Conservation (phyloP, 2,113 vertebrate species). For the Saguinus midas region DNA sequence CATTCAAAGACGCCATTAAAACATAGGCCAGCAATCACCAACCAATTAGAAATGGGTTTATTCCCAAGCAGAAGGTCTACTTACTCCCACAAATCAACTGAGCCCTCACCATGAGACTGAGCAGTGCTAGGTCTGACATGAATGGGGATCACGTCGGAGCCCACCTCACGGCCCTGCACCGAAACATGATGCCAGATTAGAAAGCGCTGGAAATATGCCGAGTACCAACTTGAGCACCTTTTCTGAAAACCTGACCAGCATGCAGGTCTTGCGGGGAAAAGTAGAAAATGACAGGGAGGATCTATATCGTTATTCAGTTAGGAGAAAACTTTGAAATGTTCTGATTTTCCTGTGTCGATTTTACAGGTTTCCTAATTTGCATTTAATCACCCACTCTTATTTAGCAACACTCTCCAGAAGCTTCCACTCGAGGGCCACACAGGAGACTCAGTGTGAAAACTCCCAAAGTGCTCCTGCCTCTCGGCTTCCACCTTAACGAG, state of each 20-base stretch:
- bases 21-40: not conserved
- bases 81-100: not conserved
- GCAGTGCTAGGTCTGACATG: not conserved
- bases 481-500: not conserved
- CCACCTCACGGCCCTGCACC: not conserved
- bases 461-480: not conserved
- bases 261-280: not conserved
- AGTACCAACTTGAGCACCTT: not conserved
- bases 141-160: not conserved
- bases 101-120: not conserved
- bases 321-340: not conserved
- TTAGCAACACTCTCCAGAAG: not conserved
- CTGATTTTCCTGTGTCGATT: not conserved
- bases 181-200: not conserved
- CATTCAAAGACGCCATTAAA: not conserved
- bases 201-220: not conserved
- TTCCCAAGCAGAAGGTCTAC: not conserved
- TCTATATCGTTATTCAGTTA: not conserved
- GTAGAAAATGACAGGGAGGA: not conserved
- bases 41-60: not conserved
- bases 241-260: not conserved
- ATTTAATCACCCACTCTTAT: not conserved
- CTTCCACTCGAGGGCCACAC: not conserved
- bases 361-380: slow-evolving; percentile 1
- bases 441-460: slow-evolving; percentile 1